Evolutionary conservation across 2,888 invertebrate genomes (phyloP).

Genomic region (Noctua janthina): DNA sequence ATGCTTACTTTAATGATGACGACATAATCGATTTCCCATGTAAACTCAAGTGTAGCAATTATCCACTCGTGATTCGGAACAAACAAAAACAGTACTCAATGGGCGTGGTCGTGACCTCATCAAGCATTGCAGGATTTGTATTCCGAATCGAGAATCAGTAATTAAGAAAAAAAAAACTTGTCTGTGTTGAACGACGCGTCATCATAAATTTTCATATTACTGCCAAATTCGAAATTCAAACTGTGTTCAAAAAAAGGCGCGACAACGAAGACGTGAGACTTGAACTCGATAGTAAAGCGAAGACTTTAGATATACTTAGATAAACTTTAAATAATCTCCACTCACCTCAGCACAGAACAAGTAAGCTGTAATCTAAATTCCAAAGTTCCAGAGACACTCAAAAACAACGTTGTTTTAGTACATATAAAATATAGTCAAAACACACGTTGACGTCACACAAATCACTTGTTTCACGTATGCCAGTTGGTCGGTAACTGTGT

Average conservation of each 20-base stretch:
- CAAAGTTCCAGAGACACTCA: conserved; percentile 12
- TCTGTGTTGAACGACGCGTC: neutral
- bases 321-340: neutral
- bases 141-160: conserved; percentile 8
- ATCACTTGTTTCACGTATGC: conserved; percentile 61
- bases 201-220: conserved; percentile 7
- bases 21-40: conserved; percentile 20
- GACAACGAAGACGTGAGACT: neutral
- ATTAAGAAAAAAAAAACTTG: conserved; percentile 9
- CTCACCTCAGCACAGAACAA: conserved; percentile 29
- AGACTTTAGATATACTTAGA: neutral
- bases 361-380: conserved; percentile 9
- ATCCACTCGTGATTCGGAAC: conserved; percentile 36
- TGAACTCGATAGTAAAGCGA: conserved; percentile 28
- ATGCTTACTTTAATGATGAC: neutral
- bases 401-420: conserved; percentile 10
- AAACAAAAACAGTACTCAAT: conserved; percentile 26
- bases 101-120: conserved; percentile 27
- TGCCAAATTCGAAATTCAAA: conserved; percentile 16
- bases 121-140: neutral
- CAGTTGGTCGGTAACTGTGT: conserved; percentile 74
- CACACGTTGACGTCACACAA: conserved; percentile 9
- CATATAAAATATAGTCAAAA: conserved; percentile 1
- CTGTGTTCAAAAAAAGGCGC: neutral
- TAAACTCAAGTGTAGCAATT: conserved; percentile 29